Conservation (phyloP, 2,113 vertebrate species). For the Malurus melanocephalus region DNA sequence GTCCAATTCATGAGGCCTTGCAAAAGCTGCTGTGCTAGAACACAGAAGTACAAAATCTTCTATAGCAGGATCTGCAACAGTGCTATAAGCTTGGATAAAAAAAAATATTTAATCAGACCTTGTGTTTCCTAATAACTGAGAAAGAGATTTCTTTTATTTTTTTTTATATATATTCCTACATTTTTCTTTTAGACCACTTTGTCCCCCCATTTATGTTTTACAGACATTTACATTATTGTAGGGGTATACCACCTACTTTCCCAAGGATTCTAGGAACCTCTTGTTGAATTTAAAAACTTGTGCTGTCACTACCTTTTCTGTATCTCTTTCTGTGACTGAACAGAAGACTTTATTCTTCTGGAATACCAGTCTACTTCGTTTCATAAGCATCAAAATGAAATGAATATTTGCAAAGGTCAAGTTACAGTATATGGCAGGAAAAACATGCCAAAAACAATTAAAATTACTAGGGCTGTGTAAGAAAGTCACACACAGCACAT, state of each 20-base stretch:
- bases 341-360: slow-evolving; percentile 10
- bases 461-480: slow-evolving; percentile 9
- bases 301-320: neutral
- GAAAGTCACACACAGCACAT: slow-evolving; percentile 30
- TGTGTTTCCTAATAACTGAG: neutral
- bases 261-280: neutral
- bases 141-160: neutral
- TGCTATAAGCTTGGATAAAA: neutral
- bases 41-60: neutral
- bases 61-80: neutral
- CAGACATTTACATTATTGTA: neutral
- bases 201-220: neutral
- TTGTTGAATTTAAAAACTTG: neutral
- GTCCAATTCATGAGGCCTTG: neutral
- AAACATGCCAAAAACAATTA: slow-evolving; percentile 53
- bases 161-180: neutral
- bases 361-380: slow-evolving; percentile 13
- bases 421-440: slow-evolving; percentile 35
- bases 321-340: neutral
- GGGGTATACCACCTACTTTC: neutral
- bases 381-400: slow-evolving; percentile 13
- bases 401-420: slow-evolving; percentile 43
- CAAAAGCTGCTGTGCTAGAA: neutral
- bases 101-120: neutral
- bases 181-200: neutral